Conservation (phyloP, 2,797 vertebrate genomes). For the Ctenosaura bakeri region DNA sequence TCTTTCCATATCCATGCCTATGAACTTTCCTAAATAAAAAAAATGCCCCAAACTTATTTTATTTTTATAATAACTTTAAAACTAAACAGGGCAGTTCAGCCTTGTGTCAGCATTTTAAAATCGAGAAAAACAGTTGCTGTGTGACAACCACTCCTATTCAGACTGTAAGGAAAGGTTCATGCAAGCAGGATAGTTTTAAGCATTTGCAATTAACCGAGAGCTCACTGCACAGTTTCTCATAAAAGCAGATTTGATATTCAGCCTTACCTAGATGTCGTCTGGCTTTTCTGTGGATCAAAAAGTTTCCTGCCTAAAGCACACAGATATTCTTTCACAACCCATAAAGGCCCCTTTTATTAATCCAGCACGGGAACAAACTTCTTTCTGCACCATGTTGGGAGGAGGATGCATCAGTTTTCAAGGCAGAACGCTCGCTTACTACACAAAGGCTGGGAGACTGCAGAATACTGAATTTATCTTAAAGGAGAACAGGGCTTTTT, state of each 20-base stretch:
- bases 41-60: neutral
- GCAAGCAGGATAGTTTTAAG: constrained; percentile 64
- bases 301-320: constrained; percentile 84
- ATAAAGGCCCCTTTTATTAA: constrained; percentile 84
- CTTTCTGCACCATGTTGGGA: constrained; percentile 76
- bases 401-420: constrained; percentile 78
- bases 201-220: constrained; percentile 58
- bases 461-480: constrained; percentile 81
- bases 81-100: constrained; percentile 62
- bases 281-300: constrained; percentile 83
- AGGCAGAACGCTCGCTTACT: constrained; percentile 79
- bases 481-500: constrained; percentile 77
- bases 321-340: constrained; percentile 85
- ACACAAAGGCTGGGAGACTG: constrained; percentile 82
- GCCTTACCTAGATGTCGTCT: constrained; percentile 86
- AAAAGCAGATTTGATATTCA: constrained; percentile 76
- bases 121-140: constrained; percentile 66
- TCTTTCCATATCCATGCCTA: constrained; percentile 1
- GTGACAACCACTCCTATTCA: constrained; percentile 65
- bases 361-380: constrained; percentile 78
- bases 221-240: constrained; percentile 62
- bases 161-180: constrained; percentile 73
- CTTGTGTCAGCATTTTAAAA: constrained; percentile 64
- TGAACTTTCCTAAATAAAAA: constrained; percentile 54
- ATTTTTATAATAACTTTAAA: constrained; percentile 28